Evolutionary conservation across 1,140 invertebrate genomes (phyloP), one percentile per base, ranked within the genome.

Genomic region (Bradynema listronoti): DNA sequence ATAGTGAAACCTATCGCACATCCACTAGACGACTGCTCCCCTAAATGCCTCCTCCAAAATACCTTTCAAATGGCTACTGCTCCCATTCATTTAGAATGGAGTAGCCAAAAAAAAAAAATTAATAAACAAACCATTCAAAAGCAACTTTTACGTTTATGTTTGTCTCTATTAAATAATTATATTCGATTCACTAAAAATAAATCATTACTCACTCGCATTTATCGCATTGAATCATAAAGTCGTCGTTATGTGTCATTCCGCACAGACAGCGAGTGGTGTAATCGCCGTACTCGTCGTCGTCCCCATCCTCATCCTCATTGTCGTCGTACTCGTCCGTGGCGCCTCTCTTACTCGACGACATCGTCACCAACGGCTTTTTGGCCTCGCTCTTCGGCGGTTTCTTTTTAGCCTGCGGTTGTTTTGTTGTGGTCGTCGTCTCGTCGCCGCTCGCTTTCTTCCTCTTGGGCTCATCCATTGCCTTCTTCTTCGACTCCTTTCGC

Each of bases 221-320:
- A 24, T 68, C 66, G 25, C 66, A 68, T 32, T 52, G 25, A 30
- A 68, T 71, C 66, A 68, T 68, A 47, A 68, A 71, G 4, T 29
- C 55, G 29, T 64, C 62, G 39, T 64, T 62, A 56, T 64, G 62
- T 11, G 33, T 25, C 34, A 64, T 42, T n/a, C 56, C 62, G 42
- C 62, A 64, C 27, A 64, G 27, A 34, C 62, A 64, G 14, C 62
- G 55, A 5, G 62, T 64, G 24, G 34, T 34, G 32, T 64, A 64
- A 25, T 64, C 62, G 29, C 27, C 58, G 6, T 58, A 36, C 43
- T 62, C 60, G n/a, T 19, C n/a, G 16, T 62, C 60, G 6, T 66
- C 45, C 27, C 11, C 39, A 14, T 22, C 25, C 4, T 55, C 34
- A 3, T 16, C 27, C 4, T 16, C 16, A 50, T 16, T 27, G 27